Conservation (phyloP, 2,797 vertebrate genomes). For the Centroberyx gerrardi region DNA sequence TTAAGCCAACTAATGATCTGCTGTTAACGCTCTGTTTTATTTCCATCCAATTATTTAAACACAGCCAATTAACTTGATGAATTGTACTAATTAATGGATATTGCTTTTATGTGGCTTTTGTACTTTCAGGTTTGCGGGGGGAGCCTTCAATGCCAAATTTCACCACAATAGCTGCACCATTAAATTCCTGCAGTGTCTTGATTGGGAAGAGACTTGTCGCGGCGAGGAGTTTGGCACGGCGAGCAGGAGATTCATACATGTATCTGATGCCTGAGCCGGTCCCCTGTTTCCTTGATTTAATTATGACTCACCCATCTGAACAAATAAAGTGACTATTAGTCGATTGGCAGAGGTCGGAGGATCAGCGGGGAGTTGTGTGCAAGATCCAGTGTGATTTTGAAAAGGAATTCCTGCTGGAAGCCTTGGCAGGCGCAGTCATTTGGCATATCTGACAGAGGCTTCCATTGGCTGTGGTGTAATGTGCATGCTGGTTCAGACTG, state of each 20-base stretch:
- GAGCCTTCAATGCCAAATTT: constrained; percentile 42
- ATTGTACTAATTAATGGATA: constrained; percentile 67
- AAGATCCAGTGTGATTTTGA: constrained; percentile 46
- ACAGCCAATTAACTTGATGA: constrained; percentile 75
- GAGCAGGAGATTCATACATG: constrained; percentile 10
- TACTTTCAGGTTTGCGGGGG: constrained; percentile 42
- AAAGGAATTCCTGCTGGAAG: constrained; percentile 52
- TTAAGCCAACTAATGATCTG: constrained; percentile 72
- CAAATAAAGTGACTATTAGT: constrained; percentile 57
- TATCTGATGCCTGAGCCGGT: constrained; percentile 20
- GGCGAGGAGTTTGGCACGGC: constrained; percentile 11
- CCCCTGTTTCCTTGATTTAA: constrained; percentile 51
- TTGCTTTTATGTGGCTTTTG: constrained; percentile 57
- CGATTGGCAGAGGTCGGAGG: constrained; percentile 46
- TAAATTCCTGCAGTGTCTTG: constrained; percentile 25
- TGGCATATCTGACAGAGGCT: constrained; percentile 32
- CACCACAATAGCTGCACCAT: constrained; percentile 11
- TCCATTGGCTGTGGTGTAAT: constrained; percentile 33
- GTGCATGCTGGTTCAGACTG: constrained; percentile 29
- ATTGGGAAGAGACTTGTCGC: constrained; percentile 26
- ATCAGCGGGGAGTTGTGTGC: constrained; percentile 48
- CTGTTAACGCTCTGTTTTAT: constrained; percentile 64
- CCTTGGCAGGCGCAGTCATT: constrained; percentile 37
- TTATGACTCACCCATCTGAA: constrained; percentile 58
- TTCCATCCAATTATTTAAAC: constrained; percentile 73